phyloP scores from a whole-genome alignment of 2,888 invertebrate genomes.

The Thumatha senex region DNA sequence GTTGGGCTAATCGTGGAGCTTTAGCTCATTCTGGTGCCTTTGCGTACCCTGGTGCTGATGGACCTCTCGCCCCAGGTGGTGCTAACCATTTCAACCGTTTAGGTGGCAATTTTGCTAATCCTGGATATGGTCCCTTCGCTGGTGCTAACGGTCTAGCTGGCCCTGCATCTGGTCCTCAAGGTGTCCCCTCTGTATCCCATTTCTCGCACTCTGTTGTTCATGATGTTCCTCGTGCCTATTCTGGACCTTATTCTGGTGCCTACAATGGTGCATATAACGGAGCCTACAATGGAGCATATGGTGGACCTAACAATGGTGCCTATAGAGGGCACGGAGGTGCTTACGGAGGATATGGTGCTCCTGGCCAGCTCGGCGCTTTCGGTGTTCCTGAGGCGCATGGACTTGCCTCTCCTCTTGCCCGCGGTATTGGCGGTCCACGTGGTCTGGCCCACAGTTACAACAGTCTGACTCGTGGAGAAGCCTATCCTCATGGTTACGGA shows the following conservation, averaged over 20 bases:
- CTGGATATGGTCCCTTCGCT: slow-evolving; percentile 10
- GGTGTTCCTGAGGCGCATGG: slow-evolving; percentile 22
- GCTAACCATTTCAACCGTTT: slow-evolving; percentile 4
- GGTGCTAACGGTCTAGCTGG: slow-evolving; percentile 17
- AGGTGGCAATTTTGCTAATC: slow-evolving; percentile 8
- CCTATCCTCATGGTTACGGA: slow-evolving; percentile 18
- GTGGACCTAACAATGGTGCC: background rate
- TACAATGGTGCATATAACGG: slow-evolving; percentile 21
- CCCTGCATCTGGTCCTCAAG: slow-evolving; percentile 17
- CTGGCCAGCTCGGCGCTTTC: slow-evolving; percentile 16
- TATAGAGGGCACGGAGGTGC: slow-evolving; percentile 13
- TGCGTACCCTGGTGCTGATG: slow-evolving; percentile 7
- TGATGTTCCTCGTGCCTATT: slow-evolving; percentile 30
- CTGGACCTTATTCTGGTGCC: slow-evolving; percentile 23
- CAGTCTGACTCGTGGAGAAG: slow-evolving; percentile 22
- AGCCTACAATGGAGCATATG: slow-evolving; percentile 7
- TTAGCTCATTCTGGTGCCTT: slow-evolving; percentile 2
- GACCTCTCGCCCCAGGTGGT: slow-evolving; percentile 4
- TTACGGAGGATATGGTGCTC: slow-evolving; percentile 8
- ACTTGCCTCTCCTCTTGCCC: slow-evolving; percentile 17
- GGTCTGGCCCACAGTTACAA: slow-evolving; percentile 32
- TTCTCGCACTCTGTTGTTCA: slow-evolving; percentile 38
- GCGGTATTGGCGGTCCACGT: slow-evolving; percentile 23
- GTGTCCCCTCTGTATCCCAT: slow-evolving; percentile 32
- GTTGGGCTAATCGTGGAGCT: too few relatives aligned